Percentiles rank a stretch among this genome's conserved stretches.
Evolutionary conservation across 2,888 invertebrate genomes (phyloP).

Genomic region (Acleris cristana): DNA sequence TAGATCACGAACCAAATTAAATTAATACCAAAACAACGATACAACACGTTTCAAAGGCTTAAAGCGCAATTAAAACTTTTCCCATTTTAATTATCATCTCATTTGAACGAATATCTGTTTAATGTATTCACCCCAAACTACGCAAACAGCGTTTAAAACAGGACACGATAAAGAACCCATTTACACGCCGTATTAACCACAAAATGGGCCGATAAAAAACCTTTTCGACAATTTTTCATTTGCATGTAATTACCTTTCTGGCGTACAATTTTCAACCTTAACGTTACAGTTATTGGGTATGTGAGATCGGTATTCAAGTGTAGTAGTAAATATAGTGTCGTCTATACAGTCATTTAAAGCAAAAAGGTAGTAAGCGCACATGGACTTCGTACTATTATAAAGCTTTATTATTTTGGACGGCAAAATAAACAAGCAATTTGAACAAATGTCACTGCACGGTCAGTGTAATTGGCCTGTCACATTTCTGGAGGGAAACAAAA

Average conservation of each 20-base stretch:
- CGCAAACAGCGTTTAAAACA: conserved; percentile 74
- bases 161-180: conserved; percentile 80
- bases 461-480: conserved; percentile 76
- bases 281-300: not conserved
- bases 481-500: conserved; percentile 66
- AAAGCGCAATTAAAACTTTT: conserved; percentile 37
- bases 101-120: conserved; percentile 45
- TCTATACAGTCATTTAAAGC: too few relatives aligned
- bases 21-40: conserved; percentile 6
- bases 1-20: not conserved
- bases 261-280: conserved; percentile 48
- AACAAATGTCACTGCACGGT: conserved; percentile 76
- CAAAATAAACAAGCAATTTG: conserved; percentile 67
- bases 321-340: too few relatives aligned
- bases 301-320: not conserved
- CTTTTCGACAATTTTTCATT: conserved; percentile 50
- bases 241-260: conserved; percentile 38
- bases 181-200: conserved; percentile 79
- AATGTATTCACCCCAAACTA: conserved; percentile 78
- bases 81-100: conserved; percentile 36
- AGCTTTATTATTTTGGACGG: conserved; percentile 7
- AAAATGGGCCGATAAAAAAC: conserved; percentile 75
- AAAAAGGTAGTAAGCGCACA: too few relatives aligned
- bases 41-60: conserved; percentile 30
- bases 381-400: too few relatives aligned